Evolutionary conservation across 2,797 vertebrate species (phyloP), one percentile per base, ranked within the genome.

Genomic region (Parotocinclus haroldoi): DNA sequence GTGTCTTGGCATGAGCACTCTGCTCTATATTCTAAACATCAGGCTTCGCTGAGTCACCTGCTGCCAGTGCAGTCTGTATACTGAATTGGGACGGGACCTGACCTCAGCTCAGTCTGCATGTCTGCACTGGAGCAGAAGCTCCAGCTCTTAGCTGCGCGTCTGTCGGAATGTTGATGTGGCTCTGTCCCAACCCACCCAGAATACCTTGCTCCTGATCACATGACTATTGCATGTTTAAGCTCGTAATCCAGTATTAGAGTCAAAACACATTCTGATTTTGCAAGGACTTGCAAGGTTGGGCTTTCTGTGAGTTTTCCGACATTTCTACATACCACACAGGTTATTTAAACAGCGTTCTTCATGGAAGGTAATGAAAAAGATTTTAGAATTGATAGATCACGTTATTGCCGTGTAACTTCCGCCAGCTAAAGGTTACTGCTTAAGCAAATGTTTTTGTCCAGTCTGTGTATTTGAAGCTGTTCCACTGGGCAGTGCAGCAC

Each of bases 31-130:
- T 59, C 17, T 61, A 37, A 46, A 14, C 42, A 70, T 45, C 49
- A 58, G 72, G 60, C 68, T 72, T 58, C 51, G 52, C 59, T 72
- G 53, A 76, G 66, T 69, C 73, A 73, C 58, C 8, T 38, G 48
- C 63, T 66, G 59, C 50, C 75, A 50, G 66, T 49, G 9, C 13
- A 38, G 36, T 40, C 39, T 38, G 18, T 48, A 60, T 50, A 8
- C 48, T 44, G 59, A 59, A 18, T 68, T 58, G 56, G 44, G 38
- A 40, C 56, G 61, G 44, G 40, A 9, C 40, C 64, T 53, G 63
- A 67, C 69, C 27, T 64, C 40, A 37, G 52, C 39, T 19, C 42
- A 52, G 18, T 19, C 38, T 48, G 45, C 14, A 48, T 27, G 3
- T 64, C 55, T 18, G 58, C 17, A 19, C 40, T 55, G 7, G 12